A percentile compares a stretch with the other conserved stretches of the same genome.
These are phyloP conservation scores for Apamea anceps DNA, from an alignment of 2,888 invertebrate genomes.

Conservation along the genomic window DNA sequence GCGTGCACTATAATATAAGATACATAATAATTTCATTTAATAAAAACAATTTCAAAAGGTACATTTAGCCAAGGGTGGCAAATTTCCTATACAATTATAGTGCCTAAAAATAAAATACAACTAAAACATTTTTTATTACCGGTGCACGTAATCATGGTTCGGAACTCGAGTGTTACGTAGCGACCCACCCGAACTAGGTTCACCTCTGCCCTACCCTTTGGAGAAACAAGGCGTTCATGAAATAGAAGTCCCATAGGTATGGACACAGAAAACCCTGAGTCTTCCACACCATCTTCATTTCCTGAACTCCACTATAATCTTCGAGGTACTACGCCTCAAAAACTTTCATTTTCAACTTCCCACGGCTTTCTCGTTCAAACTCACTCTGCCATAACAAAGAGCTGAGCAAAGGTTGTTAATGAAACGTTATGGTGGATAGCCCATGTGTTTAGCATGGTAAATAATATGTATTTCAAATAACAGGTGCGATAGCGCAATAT, in stretches of 20 bases:
- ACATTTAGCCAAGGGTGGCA: too few relatives aligned
- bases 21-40: too few relatives aligned
- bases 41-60: too few relatives aligned
- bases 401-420: conserved; percentile 62
- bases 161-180: too few relatives aligned
- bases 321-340: conserved; percentile 29
- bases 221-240: background rate
- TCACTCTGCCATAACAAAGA: conserved; percentile 72
- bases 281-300: background rate
- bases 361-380: conserved; percentile 75
- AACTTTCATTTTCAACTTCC: conserved; percentile 74
- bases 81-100: too few relatives aligned
- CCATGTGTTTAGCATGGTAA: conserved; percentile 68
- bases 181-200: too few relatives aligned
- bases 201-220: too few relatives aligned
- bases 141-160: too few relatives aligned
- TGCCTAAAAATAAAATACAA: too few relatives aligned
- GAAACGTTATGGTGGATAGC: conserved; percentile 67
- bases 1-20: background rate
- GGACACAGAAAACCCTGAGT: background rate
- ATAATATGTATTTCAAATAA: conserved; percentile 85
- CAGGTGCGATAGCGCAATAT: conserved; percentile 83
- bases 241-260: background rate
- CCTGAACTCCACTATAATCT: conserved; percentile 13
- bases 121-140: too few relatives aligned